A percentile compares a stretch with the other conserved stretches of the same genome.
These are phyloP conservation scores for Bembecia ichneumoniformis DNA, from an alignment of 2,888 invertebrate species.

Conservation along the genomic window DNA sequence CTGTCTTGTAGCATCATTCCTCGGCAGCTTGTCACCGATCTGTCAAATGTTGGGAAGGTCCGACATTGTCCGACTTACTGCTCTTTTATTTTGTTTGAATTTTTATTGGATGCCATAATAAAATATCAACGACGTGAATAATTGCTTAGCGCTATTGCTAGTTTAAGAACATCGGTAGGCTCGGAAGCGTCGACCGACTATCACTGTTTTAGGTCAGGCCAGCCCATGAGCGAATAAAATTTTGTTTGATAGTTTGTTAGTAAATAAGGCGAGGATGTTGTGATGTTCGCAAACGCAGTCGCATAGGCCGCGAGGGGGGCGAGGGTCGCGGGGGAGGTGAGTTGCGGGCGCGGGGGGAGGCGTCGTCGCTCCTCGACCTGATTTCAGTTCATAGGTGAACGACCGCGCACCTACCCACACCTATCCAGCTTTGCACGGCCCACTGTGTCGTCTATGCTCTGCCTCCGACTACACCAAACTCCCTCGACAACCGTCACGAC, in stretches of 20 bases:
- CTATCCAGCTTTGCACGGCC: neutral
- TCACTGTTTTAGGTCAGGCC: too few species aligned
- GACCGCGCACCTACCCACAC: conserved; percentile 23
- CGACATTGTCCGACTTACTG: too few species aligned
- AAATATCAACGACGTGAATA: too few species aligned
- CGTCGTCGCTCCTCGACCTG: conserved; percentile 44
- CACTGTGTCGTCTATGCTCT: neutral
- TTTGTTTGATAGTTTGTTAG: neutral
- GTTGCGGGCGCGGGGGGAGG: conserved; percentile 4
- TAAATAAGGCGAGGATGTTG: neutral
- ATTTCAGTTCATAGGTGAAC: conserved; percentile 63
- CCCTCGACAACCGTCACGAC: neutral
- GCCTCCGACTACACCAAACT: neutral
- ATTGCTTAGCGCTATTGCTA: too few species aligned
- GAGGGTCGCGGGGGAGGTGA: neutral
- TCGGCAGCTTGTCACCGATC: too few species aligned
- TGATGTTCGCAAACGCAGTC: neutral
- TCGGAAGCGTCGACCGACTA: too few species aligned
- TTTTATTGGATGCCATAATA: too few species aligned
- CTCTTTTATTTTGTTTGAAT: too few species aligned
- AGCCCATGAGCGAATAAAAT: too few species aligned
- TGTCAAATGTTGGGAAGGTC: too few species aligned
- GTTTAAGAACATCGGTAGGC: too few species aligned
- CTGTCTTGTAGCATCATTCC: too few species aligned
- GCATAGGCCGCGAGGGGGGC: neutral